These are phyloP conservation scores for Esox masquinongy DNA, from an alignment of 2,797 vertebrate species.

Conservation along the genomic window DNA sequence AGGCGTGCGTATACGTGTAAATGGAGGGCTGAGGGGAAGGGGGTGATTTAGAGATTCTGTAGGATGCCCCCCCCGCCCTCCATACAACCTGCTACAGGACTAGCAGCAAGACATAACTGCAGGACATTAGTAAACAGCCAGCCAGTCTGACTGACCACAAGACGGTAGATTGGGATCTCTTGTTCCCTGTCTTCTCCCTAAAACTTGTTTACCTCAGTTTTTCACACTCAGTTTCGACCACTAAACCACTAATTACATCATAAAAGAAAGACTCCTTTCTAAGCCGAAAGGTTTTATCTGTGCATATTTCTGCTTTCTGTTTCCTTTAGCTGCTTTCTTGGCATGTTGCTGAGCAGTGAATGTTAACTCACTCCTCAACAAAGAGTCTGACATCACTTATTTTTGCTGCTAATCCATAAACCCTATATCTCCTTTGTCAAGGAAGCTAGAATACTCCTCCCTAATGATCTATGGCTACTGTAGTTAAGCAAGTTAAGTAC, in stretches of 20 bases:
- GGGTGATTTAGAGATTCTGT: too few relatives aligned
- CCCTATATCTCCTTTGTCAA: too few relatives aligned
- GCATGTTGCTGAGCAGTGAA: neutral
- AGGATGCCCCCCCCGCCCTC: neutral
- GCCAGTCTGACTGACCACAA: conserved; percentile 31
- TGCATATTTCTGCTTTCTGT: neutral
- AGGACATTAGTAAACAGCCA: conserved; percentile 8
- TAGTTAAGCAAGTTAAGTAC: too few relatives aligned
- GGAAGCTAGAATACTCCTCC: too few relatives aligned
- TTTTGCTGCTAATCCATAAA: neutral
- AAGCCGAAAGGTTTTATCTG: neutral
- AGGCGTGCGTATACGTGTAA: too few relatives aligned
- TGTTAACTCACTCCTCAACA: neutral
- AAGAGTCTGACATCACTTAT: neutral
- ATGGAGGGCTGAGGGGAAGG: too few relatives aligned
- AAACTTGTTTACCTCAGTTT: neutral
- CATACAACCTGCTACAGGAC: neutral
- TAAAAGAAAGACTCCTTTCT: neutral
- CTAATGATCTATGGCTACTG: too few relatives aligned
- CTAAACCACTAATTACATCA: neutral
- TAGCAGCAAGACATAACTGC: neutral
- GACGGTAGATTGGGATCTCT: conserved; percentile 3
- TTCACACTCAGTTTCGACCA: neutral
- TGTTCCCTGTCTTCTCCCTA: neutral
- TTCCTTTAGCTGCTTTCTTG: neutral